These are phyloP conservation scores for Lordiphosa andalusiaca DNA, from an alignment of 2,888 invertebrate species.

Conservation along the genomic window DNA sequence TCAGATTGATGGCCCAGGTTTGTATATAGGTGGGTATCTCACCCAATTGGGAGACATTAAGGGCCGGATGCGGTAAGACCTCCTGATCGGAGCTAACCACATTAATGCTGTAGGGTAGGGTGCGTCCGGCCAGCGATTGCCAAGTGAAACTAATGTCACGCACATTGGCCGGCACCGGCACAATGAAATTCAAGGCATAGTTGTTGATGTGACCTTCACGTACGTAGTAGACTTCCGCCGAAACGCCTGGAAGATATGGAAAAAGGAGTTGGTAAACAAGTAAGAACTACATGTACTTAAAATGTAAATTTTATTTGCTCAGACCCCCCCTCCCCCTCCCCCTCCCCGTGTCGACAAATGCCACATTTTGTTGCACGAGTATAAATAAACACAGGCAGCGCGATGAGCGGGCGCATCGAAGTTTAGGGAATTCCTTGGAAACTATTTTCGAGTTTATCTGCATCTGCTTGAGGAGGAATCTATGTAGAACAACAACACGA, in stretches of 20 bases:
- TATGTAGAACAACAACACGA: constrained; percentile 44
- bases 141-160: constrained; percentile 93
- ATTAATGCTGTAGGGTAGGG: constrained; percentile 90
- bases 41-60: constrained; percentile 92
- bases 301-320: constrained; percentile 57
- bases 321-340: constrained; percentile 26
- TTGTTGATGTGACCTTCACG: constrained; percentile 94
- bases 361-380: constrained; percentile 29
- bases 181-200: constrained; percentile 93
- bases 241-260: constrained; percentile 84
- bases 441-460: constrained; percentile 63
- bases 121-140: constrained; percentile 91
- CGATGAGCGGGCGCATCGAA: constrained; percentile 25
- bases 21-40: constrained; percentile 89
- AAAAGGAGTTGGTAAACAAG: constrained; percentile 11
- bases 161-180: constrained; percentile 92
- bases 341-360: constrained; percentile 28
- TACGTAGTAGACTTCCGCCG: constrained; percentile 94
- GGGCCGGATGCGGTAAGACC: constrained; percentile 87
- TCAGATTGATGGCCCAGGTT: constrained; percentile 89
- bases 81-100: constrained; percentile 88
- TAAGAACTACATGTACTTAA: constrained; percentile 2
- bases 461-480: constrained; percentile 30
- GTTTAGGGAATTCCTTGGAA: constrained; percentile 69
- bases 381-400: constrained; percentile 58